Evolutionary conservation across 2,888 invertebrate genomes (phyloP).

Genomic region (Nomada lathburiana): DNA sequence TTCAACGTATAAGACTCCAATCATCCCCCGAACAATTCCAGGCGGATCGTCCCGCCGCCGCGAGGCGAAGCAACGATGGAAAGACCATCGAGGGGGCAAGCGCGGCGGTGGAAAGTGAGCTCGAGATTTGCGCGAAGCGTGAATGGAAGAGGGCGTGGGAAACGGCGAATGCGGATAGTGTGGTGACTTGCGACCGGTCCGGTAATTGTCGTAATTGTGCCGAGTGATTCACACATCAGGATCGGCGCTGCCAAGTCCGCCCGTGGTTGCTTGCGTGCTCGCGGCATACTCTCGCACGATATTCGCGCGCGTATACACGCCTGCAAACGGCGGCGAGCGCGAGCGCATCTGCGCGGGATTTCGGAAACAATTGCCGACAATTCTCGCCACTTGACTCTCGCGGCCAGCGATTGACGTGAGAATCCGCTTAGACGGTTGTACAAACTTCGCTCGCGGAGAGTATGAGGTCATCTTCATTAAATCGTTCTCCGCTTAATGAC

Average conservation of each 20-base stretch:
- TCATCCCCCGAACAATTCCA: background rate
- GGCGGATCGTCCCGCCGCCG: background rate
- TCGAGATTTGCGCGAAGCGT: slow-evolving; percentile 83
- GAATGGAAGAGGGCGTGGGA: slow-evolving; percentile 84
- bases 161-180: slow-evolving; percentile 80
- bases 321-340: slow-evolving; percentile 64
- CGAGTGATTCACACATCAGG: slow-evolving; percentile 85
- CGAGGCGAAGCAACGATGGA: background rate
- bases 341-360: slow-evolving; percentile 83
- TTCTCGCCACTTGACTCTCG: slow-evolving; percentile 84
- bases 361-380: slow-evolving; percentile 85
- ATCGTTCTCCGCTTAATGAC: slow-evolving; percentile 84
- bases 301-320: slow-evolving; percentile 64
- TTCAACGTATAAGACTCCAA: background rate
- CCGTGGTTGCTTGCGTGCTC: slow-evolving; percentile 58
- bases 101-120: slow-evolving; percentile 49
- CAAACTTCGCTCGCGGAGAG: slow-evolving; percentile 77
- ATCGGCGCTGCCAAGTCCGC: slow-evolving; percentile 69
- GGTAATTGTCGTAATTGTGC: slow-evolving; percentile 84
- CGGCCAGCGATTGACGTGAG: slow-evolving; percentile 84
- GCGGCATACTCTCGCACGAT: slow-evolving; percentile 26
- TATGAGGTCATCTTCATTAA: slow-evolving; percentile 85
- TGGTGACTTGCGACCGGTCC: slow-evolving; percentile 78
- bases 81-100: slow-evolving; percentile 26
- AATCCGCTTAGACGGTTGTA: slow-evolving; percentile 81